These are phyloP conservation scores for Turritopsis dohrnii DNA, from an alignment of 30 jellyfish, hydroid and myxozoan genomes.

Conservation along the genomic window DNA sequence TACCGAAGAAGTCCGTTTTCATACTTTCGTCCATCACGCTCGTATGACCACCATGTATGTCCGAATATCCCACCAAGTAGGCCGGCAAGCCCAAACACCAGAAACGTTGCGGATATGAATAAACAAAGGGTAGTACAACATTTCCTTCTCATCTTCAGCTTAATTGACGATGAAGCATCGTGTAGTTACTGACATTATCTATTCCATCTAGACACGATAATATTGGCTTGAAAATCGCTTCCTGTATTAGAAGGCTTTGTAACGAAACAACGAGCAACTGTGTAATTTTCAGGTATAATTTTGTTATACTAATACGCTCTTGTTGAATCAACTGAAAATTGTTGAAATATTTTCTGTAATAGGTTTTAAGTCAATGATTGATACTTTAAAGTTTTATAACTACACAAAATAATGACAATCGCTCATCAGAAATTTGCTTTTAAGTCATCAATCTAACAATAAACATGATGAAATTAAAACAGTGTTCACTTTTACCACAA, in stretches of 20 bases:
- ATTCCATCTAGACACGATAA: not conserved
- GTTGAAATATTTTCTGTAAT: not conserved
- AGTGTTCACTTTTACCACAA: not conserved
- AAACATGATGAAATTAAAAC: not conserved
- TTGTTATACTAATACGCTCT: not conserved
- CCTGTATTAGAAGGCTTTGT: not conserved
- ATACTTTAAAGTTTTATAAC: not conserved
- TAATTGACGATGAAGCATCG: not conserved
- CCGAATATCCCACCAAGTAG: constrained; percentile 8
- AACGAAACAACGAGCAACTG: not conserved
- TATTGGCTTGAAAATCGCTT: not conserved
- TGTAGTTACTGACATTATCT: not conserved
- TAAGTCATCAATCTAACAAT: not conserved
- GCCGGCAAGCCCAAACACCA: constrained; percentile 12
- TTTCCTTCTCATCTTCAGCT: not conserved
- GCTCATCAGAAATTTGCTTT: not conserved
- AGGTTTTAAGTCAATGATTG: not conserved
- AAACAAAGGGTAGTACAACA: not conserved
- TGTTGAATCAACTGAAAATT: not conserved
- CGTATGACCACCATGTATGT: constrained; percentile 3
- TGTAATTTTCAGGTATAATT: not conserved
- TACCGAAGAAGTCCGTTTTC: not conserved
- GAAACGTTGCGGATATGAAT: not conserved
- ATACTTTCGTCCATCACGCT: not conserved
- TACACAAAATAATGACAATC: not conserved